Evolutionary conservation across 2,888 invertebrate genomes (phyloP).

Genomic region (Cerastis leucographa): DNA sequence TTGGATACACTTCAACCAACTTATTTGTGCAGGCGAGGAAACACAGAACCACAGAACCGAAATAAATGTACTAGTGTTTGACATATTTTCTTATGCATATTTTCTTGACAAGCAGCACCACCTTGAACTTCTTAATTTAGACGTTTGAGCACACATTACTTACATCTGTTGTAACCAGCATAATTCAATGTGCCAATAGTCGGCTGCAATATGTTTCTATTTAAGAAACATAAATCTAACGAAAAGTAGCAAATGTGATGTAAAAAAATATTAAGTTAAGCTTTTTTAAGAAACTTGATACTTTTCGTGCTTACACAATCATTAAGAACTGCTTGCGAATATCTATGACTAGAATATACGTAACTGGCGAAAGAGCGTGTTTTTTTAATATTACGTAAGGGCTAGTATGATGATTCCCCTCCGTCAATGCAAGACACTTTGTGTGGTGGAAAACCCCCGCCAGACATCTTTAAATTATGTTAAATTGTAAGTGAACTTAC

Average conservation of each 20-base stretch:
- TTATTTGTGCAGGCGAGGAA: neutral
- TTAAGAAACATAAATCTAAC: constrained; percentile 29
- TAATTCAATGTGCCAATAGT: constrained; percentile 10
- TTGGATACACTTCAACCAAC: neutral
- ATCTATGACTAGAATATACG: neutral
- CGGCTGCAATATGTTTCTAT: constrained; percentile 7
- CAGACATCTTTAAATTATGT: too few species aligned
- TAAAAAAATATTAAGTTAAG: neutral
- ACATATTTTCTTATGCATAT: neutral
- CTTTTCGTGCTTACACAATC: neutral
- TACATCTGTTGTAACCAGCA: constrained; percentile 8
- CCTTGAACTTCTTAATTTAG: neutral
- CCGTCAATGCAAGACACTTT: too few species aligned
- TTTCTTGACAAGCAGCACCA: neutral
- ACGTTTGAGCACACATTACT: neutral
- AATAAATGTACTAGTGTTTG: neutral
- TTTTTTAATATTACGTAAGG: too few species aligned
- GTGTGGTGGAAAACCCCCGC: too few species aligned
- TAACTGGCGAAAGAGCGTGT: neutral
- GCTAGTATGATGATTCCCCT: too few species aligned
- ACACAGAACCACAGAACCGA: neutral
- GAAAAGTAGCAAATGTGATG: constrained; percentile 18
- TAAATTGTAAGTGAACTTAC: too few species aligned
- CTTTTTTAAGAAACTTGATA: neutral
- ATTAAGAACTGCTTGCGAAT: neutral